Percentiles rank a stretch among this genome's conserved stretches.
These are phyloP conservation scores for Trichechus manatus DNA, from an alignment of 2,113 vertebrate genomes.

Conservation along the genomic window DNA sequence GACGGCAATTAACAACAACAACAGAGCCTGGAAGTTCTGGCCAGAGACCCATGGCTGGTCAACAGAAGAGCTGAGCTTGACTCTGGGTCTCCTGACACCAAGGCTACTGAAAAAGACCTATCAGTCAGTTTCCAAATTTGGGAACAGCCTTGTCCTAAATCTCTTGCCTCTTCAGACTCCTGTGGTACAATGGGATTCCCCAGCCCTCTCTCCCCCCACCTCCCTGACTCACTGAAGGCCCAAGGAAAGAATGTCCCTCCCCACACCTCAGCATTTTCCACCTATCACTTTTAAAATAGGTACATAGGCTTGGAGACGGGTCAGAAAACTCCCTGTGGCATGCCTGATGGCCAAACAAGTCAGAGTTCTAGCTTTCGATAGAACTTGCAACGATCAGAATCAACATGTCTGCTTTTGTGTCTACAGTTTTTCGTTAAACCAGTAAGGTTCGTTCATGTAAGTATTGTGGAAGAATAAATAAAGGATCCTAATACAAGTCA, in stretches of 20 bases:
- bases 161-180: background rate
- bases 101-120: background rate
- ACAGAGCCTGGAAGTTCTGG: background rate
- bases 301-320: background rate
- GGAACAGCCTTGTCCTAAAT: background rate
- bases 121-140: background rate
- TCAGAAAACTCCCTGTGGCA: background rate
- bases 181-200: background rate
- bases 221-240: background rate
- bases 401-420: background rate
- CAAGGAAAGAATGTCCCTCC: background rate
- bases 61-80: background rate
- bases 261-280: background rate
- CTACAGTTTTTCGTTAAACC: slow-evolving; percentile 27
- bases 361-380: background rate
- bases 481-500: background rate
- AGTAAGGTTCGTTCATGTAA: background rate
- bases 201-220: background rate
- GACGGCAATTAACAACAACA: background rate
- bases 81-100: background rate
- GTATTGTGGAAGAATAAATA: background rate
- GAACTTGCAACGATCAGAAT: background rate
- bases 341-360: background rate
- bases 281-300: background rate
- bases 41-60: background rate